phyloP scores from a whole-genome alignment of 2,888 invertebrate genomes.

The Ormyrus labotus region DNA sequence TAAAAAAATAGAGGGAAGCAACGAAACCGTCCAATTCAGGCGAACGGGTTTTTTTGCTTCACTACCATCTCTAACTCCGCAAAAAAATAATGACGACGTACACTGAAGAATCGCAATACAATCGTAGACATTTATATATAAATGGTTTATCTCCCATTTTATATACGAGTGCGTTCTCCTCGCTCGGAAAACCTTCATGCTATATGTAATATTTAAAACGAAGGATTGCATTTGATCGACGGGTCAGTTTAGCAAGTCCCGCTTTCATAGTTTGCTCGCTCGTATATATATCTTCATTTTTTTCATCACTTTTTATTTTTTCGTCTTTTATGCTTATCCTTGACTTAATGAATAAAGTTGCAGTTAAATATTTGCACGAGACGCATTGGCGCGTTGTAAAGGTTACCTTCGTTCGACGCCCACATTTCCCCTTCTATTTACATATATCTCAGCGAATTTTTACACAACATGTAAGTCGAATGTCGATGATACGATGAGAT shows the following conservation, averaged over 20 bases:
- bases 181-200: slow-evolving; percentile 25
- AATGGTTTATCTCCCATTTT: slow-evolving; percentile 40
- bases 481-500: slow-evolving; percentile 50
- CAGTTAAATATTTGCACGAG: slow-evolving; percentile 66
- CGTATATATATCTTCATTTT: slow-evolving; percentile 18
- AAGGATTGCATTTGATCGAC: slow-evolving; percentile 38
- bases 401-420: slow-evolving; percentile 56
- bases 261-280: slow-evolving; percentile 3
- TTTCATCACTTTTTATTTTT: slow-evolving; percentile 53
- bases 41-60: neutral
- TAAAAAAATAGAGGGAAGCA: slow-evolving; percentile 15
- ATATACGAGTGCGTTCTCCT: slow-evolving; percentile 17
- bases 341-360: slow-evolving; percentile 59
- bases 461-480: slow-evolving; percentile 56
- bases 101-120: slow-evolving; percentile 40
- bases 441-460: slow-evolving; percentile 57
- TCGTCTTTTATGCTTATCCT: slow-evolving; percentile 39
- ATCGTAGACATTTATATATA: slow-evolving; percentile 43
- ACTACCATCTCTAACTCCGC: neutral
- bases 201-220: slow-evolving; percentile 46
- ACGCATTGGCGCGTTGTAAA: slow-evolving; percentile 60
- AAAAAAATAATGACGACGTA: slow-evolving; percentile 34
- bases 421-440: slow-evolving; percentile 51
- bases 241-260: neutral
- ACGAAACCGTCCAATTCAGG: neutral